phyloP scores from a whole-genome alignment of 2,888 invertebrate genomes.

The Sipunculus nudus region DNA sequence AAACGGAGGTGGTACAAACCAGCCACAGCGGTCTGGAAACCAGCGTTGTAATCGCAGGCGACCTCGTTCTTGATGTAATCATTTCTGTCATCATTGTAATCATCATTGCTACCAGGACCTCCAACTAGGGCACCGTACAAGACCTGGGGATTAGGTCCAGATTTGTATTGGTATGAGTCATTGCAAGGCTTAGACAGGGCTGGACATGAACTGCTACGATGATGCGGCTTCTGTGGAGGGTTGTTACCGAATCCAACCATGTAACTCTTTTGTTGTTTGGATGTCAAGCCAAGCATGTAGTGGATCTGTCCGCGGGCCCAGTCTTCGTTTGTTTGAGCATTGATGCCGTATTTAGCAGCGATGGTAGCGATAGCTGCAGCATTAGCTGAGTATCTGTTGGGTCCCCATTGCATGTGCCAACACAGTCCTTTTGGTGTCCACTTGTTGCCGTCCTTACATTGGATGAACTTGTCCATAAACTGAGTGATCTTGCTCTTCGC shows the following conservation, averaged over 20 bases:
- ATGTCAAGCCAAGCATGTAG: slow-evolving; percentile 52
- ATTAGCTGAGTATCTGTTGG: slow-evolving; percentile 41
- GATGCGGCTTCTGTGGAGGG: slow-evolving; percentile 51
- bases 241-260: slow-evolving; percentile 53
- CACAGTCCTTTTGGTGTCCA: slow-evolving; percentile 51
- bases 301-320: slow-evolving; percentile 53
- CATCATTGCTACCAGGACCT: slow-evolving; percentile 52
- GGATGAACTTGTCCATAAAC: background rate
- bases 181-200: slow-evolving; percentile 47
- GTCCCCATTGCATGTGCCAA: slow-evolving; percentile 49
- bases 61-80: slow-evolving; percentile 58
- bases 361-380: background rate
- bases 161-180: slow-evolving; percentile 46
- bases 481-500: no score
- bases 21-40: slow-evolving; percentile 58
- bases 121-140: slow-evolving; percentile 60
- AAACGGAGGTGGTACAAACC: no score
- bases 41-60: slow-evolving; percentile 60
- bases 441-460: slow-evolving; percentile 33
- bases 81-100: slow-evolving; percentile 48
- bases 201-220: slow-evolving; percentile 57
- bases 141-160: slow-evolving; percentile 51
- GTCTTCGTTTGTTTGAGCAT: no score
- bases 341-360: background rate
- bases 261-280: slow-evolving; percentile 49